Evolutionary conservation across 2,797 vertebrate genomes (phyloP).

Genomic region (Helostoma temminkii): DNA sequence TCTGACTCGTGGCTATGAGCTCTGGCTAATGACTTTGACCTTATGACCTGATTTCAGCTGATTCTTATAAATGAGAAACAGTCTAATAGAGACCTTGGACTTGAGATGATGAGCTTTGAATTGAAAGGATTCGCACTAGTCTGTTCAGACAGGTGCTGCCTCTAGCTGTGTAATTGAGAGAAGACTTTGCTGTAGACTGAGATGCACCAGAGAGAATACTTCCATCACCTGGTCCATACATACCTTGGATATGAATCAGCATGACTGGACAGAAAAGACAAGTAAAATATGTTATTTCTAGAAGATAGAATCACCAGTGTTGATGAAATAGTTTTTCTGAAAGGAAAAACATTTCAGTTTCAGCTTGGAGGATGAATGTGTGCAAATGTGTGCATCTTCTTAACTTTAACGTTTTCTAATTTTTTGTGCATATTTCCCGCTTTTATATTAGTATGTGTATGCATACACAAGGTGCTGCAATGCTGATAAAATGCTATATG

Average conservation of each 20-base stretch:
- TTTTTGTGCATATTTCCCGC: constrained; percentile 7
- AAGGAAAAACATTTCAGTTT: background rate
- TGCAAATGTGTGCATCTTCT: too few species aligned
- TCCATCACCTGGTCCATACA: background rate
- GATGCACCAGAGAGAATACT: constrained; percentile 23
- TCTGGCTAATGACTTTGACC: too few species aligned
- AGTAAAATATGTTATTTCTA: background rate
- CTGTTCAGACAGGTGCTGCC: constrained; percentile 15
- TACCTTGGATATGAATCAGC: background rate
- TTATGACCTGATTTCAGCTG: background rate
- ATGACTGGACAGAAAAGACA: background rate
- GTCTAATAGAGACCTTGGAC: background rate
- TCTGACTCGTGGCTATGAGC: background rate
- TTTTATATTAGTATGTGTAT: background rate
- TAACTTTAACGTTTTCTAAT: too few species aligned
- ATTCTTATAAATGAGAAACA: background rate
- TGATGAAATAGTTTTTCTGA: background rate
- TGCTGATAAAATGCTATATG: constrained; percentile 64
- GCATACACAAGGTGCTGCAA: constrained; percentile 26
- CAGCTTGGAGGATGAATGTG: too few species aligned
- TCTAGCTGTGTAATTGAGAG: constrained; percentile 36
- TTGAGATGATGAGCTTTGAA: background rate
- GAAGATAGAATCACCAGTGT: background rate
- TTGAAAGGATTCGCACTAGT: constrained; percentile 23
- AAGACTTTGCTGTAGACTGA: constrained; percentile 16